phyloP scores from a whole-genome alignment of 2,113 vertebrate species.

The Alethe diademata region DNA sequence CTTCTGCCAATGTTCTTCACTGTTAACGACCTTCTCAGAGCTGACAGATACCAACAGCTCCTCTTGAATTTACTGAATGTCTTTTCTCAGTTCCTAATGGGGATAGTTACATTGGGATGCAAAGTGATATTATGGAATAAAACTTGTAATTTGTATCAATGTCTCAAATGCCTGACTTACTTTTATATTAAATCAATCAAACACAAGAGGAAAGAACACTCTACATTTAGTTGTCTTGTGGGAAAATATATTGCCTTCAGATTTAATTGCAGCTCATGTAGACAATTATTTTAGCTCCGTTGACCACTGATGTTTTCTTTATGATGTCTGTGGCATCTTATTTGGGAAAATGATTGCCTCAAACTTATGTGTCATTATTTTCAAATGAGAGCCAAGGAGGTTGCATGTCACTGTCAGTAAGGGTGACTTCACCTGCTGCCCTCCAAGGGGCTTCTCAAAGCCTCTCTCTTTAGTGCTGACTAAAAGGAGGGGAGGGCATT shows the following conservation, averaged over 20 bases:
- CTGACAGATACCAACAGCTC: conserved; percentile 42
- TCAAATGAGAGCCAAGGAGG: not conserved
- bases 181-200: not conserved
- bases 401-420: fast-evolving
- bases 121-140: conserved; percentile 35
- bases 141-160: not conserved
- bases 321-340: not conserved
- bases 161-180: not conserved
- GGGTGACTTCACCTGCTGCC: not conserved
- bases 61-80: conserved; percentile 9
- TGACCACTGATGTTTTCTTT: not conserved
- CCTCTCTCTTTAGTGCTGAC: not conserved
- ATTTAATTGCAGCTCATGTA: not conserved
- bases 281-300: not conserved
- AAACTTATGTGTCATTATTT: not conserved
- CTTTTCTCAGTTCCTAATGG: conserved; percentile 10
- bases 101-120: conserved; percentile 9
- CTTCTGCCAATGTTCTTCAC: not conserved
- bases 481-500: not conserved
- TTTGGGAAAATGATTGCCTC: not conserved
- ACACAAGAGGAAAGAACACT: not conserved
- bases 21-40: not conserved
- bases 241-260: not conserved
- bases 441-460: not conserved
- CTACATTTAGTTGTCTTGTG: not conserved